Evolutionary conservation across 2,113 vertebrate species (phyloP), one percentile per base, ranked within the genome.

Genomic region (Cyanoramphus novaezelandiae): DNA sequence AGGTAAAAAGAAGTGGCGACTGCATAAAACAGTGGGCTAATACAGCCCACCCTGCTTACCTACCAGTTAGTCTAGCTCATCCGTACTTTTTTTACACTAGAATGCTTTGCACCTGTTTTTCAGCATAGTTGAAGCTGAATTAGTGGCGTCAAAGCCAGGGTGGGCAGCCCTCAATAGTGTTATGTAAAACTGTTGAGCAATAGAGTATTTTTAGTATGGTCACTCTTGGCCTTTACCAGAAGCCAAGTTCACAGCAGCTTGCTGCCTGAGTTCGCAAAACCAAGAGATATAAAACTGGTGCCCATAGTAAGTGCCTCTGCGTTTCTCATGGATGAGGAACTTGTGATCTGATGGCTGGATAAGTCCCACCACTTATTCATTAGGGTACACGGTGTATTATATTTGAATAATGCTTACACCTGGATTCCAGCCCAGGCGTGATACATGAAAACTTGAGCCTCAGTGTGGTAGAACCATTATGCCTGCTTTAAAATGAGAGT

Each of bases 101-200:
- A 87, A 92, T 76, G 92, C 55, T 53, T 94, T 89, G 80, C 77
- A 88, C 76, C 39, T 95, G 92, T 93, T 97, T 95, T 92, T 92
- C 94, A 84, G 72, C 52, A 80, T 49, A 94, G 35, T 53, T 91
- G 74, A 94, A 96, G 55, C 74, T 93, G 69, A 71, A 65, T 68
- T 78, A 81, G 52, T 57, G 62, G 46, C 3, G 9, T 93, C 86
- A 93, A 70, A 91, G 77, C 19, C 65, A 82, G 77, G 47, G 13
- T 84, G 74, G 37, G 29, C 52, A 93, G 91, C 62, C 47, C 62
- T 78, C 90, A 90, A 53, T 21, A 65, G 49, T 27, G 39, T 57
- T 55, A 39, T 41, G 69, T 78, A 91, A 75, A 92, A 86, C 62
- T 89, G 52, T 93, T 88, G 69, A 84, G 15, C n/a, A 16, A 35